Conservation (phyloP, 2,113 vertebrate species). For the Nanorana parkeri region DNA sequence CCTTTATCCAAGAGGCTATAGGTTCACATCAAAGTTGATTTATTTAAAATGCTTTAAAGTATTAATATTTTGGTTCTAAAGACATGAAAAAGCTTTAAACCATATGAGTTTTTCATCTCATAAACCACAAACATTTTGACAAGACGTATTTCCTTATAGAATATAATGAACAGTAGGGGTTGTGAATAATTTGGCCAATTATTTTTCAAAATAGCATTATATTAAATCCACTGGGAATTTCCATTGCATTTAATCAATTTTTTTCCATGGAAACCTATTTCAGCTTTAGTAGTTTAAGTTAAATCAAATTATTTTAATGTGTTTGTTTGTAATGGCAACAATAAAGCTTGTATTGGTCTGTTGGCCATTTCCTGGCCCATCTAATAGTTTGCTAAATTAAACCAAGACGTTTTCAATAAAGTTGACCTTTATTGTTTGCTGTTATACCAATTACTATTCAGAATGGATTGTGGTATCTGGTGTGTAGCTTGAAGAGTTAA, state of each 20-base stretch:
- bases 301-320: slow-evolving; percentile 51
- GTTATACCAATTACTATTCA: background rate
- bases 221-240: slow-evolving; percentile 31
- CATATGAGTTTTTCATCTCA: slow-evolving; percentile 13
- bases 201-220: slow-evolving; percentile 41
- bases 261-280: slow-evolving; percentile 41
- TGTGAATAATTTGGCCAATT: slow-evolving; percentile 42
- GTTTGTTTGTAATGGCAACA: slow-evolving; percentile 38
- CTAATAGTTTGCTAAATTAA: slow-evolving; percentile 29
- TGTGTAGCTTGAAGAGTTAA: background rate
- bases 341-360: slow-evolving; percentile 18
- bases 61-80: slow-evolving; percentile 9
- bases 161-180: slow-evolving; percentile 41
- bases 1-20: background rate
- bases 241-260: slow-evolving; percentile 28
- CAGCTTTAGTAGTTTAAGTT: slow-evolving; percentile 21
- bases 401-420: slow-evolving; percentile 1
- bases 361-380: slow-evolving; percentile 21
- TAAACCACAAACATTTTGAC: slow-evolving; percentile 19
- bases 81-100: background rate
- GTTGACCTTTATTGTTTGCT: background rate
- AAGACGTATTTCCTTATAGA: background rate
- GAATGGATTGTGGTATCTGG: background rate
- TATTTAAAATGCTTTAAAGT: background rate
- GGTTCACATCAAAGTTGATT: background rate